Percentiles rank a stretch among this genome's conserved stretches.
Conservation (phyloP, 30 jellyfish, hydroid and myxozoan genomes). For the Pelagia noctiluca region DNA sequence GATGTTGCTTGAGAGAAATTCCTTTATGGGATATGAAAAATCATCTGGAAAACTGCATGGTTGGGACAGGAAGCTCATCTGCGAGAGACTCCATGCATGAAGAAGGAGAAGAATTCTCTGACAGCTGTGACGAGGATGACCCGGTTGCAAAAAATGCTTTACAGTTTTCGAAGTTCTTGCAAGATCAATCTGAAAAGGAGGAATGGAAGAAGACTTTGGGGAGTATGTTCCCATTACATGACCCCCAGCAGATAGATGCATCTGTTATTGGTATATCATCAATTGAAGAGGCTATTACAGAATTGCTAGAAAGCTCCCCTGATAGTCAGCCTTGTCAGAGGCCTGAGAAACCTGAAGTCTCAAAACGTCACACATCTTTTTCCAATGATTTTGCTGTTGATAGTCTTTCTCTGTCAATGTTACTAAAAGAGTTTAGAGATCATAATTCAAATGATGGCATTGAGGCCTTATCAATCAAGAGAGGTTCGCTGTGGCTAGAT, state of each 20-base stretch:
- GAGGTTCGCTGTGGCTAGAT: slow-evolving; percentile 30
- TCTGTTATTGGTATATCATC: slow-evolving; percentile 27
- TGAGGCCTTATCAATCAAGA: slow-evolving; percentile 26
- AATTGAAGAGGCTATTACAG: slow-evolving; percentile 30
- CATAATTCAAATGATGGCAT: slow-evolving; percentile 19
- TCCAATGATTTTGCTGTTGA: background rate
- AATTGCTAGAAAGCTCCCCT: slow-evolving; percentile 18
- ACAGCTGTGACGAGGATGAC: slow-evolving; percentile 12
- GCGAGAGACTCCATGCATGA: background rate
- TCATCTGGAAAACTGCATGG: slow-evolving; percentile 25
- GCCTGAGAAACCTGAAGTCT: background rate
- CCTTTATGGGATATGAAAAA: slow-evolving; percentile 20
- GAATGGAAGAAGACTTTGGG: slow-evolving; percentile 1
- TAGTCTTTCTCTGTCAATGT: slow-evolving; percentile 9
- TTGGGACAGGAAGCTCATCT: background rate
- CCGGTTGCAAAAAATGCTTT: slow-evolving; percentile 11
- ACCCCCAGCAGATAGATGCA: slow-evolving; percentile 11
- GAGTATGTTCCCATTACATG: slow-evolving; percentile 29
- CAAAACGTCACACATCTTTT: background rate
- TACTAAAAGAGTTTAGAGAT: slow-evolving; percentile 30
- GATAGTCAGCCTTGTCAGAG: slow-evolving; percentile 13
- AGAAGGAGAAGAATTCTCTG: slow-evolving; percentile 23
- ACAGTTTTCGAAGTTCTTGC: slow-evolving; percentile 7
- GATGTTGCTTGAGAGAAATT: slow-evolving; percentile 30
- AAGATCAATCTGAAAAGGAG: background rate